Percentiles rank a stretch among this genome's conserved stretches.
Conservation (phyloP, 2,888 invertebrate genomes). For the Acanthoscelides obtectus region DNA sequence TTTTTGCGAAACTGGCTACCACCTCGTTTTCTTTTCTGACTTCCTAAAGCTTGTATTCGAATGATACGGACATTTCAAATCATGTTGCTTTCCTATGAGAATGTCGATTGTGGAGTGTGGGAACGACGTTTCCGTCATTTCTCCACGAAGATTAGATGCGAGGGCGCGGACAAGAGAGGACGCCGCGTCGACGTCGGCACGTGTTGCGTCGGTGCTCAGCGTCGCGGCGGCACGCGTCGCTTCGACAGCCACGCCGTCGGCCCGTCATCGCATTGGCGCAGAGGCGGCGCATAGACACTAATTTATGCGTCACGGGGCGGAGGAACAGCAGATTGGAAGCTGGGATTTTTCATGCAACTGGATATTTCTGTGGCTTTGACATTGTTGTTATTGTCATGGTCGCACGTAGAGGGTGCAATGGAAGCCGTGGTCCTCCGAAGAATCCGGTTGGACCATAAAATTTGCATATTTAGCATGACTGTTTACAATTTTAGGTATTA, state of each 20-base stretch:
- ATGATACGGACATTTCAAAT: neutral
- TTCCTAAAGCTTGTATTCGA: neutral
- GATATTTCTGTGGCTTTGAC: too few relatives aligned
- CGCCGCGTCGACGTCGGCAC: slow-evolving; percentile 33
- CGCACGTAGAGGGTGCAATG: too few relatives aligned
- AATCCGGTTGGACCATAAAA: too few relatives aligned
- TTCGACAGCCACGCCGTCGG: slow-evolving; percentile 7
- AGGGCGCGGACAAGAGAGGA: slow-evolving; percentile 8
- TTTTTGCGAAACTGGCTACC: too few relatives aligned
- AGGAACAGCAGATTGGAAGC: neutral
- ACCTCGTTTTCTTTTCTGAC: too few relatives aligned
- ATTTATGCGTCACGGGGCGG: neutral
- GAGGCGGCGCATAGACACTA: slow-evolving; percentile 5
- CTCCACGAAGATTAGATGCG: slow-evolving; percentile 41
- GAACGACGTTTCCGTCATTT: slow-evolving; percentile 35
- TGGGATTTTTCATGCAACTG: neutral
- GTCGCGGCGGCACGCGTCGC: slow-evolving; percentile 9
- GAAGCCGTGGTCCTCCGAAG: too few relatives aligned
- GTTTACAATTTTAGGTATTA: too few relatives aligned
- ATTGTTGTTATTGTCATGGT: too few relatives aligned
- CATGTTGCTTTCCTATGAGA: neutral
- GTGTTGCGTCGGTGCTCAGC: slow-evolving; percentile 19
- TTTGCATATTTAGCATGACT: too few relatives aligned
- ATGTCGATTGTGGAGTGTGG: slow-evolving; percentile 40
- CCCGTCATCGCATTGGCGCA: slow-evolving; percentile 10